phyloP scores from a whole-genome alignment of 2,888 invertebrate genomes.

The Acrocyrtus sp. region DNA sequence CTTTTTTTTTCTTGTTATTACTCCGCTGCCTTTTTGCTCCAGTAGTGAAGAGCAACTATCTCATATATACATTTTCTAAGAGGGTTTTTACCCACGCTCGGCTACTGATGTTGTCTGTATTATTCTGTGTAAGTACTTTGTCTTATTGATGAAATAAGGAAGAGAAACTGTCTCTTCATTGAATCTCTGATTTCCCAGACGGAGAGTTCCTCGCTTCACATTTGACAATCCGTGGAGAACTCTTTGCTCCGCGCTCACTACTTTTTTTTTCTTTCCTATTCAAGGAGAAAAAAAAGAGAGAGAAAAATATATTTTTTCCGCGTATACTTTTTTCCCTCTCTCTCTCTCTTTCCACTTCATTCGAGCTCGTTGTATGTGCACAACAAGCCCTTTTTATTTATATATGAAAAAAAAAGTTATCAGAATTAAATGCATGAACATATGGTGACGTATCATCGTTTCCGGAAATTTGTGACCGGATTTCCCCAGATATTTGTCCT shows the following conservation, averaged over 20 bases:
- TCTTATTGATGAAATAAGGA: conserved; percentile 54
- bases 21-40: background rate
- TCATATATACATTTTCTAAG: too few relatives aligned
- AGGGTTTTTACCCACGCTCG: too few relatives aligned
- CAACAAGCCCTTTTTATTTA: too few relatives aligned
- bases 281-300: too few relatives aligned
- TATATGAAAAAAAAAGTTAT: too few relatives aligned
- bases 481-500: conserved; percentile 51
- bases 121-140: conserved; percentile 34
- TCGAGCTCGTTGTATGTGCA: too few relatives aligned
- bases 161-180: conserved; percentile 49
- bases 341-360: too few relatives aligned
- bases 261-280: conserved; percentile 26
- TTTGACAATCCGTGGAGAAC: conserved; percentile 5
- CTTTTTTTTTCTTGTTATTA: conserved; percentile 9
- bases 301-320: background rate
- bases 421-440: conserved; percentile 12
- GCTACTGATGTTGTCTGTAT: conserved; percentile 15
- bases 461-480: conserved; percentile 51
- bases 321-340: background rate
- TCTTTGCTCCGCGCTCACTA: conserved; percentile 19
- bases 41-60: too few relatives aligned
- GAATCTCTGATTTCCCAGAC: conserved; percentile 53
- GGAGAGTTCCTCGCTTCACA: conserved; percentile 14
- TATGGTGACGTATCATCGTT: conserved; percentile 27